Conservation (phyloP, 1,140 invertebrate genomes). For the Zaprionus tsacasi region DNA sequence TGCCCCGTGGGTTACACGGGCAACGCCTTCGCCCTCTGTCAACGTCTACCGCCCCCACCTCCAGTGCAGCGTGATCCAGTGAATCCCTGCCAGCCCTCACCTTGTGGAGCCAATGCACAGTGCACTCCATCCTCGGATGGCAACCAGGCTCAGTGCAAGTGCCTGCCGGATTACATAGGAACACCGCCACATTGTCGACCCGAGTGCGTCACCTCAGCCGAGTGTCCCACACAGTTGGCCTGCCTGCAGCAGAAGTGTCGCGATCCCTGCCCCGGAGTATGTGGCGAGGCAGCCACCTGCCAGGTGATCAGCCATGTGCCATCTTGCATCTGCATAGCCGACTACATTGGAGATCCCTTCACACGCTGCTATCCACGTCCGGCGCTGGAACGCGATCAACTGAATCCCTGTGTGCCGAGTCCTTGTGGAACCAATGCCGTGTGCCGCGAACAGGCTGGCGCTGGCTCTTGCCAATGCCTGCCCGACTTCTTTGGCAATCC, state of each 20-base stretch:
- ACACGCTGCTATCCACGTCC: conserved; percentile 85
- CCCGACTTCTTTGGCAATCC: conserved; percentile 87
- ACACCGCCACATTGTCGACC: conserved; percentile 91
- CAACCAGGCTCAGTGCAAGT: conserved; percentile 91
- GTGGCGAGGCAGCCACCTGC: conserved; percentile 89
- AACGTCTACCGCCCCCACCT: conserved; percentile 67
- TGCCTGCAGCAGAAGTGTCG: conserved; percentile 89
- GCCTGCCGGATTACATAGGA: conserved; percentile 89
- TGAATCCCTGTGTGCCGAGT: conserved; percentile 86
- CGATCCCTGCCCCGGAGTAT: conserved; percentile 90
- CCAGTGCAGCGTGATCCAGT: conserved; percentile 63
- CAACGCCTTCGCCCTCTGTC: conserved; percentile 89
- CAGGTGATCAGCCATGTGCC: conserved; percentile 90
- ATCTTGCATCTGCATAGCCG: conserved; percentile 88
- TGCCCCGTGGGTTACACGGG: conserved; percentile 91
- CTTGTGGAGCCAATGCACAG: conserved; percentile 90
- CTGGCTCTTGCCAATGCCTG: conserved; percentile 85
- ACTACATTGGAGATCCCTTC: conserved; percentile 89
- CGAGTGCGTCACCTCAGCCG: conserved; percentile 87
- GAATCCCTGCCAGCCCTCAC: conserved; percentile 88
- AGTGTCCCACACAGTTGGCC: conserved; percentile 88
- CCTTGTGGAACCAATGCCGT: conserved; percentile 88
- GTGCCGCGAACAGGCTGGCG: conserved; percentile 86
- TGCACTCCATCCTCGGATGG: conserved; percentile 87
- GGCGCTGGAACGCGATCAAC: conserved; percentile 83